A percentile compares a stretch with the other conserved stretches of the same genome.
Evolutionary conservation across 2,888 invertebrate genomes (phyloP).

Genomic region (Lasioglossum figueresi): DNA sequence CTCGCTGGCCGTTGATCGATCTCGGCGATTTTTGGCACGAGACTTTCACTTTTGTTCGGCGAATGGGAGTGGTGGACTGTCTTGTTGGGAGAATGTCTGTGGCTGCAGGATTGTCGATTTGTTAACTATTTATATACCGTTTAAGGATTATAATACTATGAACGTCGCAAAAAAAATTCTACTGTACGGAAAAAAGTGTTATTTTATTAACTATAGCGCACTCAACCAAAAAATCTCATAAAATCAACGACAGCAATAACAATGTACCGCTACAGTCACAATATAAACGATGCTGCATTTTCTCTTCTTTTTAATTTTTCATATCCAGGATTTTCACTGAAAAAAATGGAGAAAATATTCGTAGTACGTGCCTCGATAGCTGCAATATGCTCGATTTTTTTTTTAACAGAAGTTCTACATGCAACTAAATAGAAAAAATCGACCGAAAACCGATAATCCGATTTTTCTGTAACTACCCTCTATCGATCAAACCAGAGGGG

Average conservation of each 20-base stretch:
- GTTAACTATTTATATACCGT: background rate
- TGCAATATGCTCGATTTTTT: background rate
- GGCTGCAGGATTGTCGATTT: background rate
- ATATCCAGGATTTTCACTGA: background rate
- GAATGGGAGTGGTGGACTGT: background rate
- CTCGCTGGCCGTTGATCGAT: background rate
- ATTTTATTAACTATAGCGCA: background rate
- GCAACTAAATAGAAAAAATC: background rate
- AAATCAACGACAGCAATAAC: background rate
- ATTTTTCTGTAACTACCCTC: background rate
- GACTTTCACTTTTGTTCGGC: slow-evolving; percentile 1
- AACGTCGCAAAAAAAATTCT: background rate
- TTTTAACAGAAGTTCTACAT: background rate
- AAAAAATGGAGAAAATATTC: background rate
- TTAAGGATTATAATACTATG: background rate
- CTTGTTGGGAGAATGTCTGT: background rate
- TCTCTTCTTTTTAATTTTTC: background rate
- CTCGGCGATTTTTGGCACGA: background rate
- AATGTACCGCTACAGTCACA: background rate
- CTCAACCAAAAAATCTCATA: background rate
- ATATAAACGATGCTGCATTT: background rate
- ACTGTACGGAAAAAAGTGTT: background rate
- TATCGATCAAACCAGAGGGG: background rate
- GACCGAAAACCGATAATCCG: background rate
- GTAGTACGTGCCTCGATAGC: background rate